Conservation (phyloP, 2,888 invertebrate genomes). For the Drepana falcataria region DNA sequence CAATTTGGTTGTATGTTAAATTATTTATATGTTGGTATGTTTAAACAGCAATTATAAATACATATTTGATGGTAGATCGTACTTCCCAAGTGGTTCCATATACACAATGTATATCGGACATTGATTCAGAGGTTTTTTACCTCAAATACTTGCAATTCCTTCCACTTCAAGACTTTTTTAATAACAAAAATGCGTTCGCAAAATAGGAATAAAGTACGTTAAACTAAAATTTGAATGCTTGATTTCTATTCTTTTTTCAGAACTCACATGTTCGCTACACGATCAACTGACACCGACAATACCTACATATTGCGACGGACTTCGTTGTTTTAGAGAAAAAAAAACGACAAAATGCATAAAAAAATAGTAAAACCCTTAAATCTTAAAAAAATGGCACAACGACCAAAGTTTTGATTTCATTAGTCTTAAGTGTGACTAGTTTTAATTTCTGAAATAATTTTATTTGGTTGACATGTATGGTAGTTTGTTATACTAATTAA, state of each 20-base stretch:
- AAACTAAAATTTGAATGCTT: too few species aligned
- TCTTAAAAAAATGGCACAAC: conserved; percentile 77
- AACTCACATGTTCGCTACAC: conserved; percentile 30
- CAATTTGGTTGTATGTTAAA: too few species aligned
- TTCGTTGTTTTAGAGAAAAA: conserved; percentile 34
- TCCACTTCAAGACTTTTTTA: too few species aligned
- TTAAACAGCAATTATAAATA: too few species aligned
- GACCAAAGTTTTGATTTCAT: conserved; percentile 69
- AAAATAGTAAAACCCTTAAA: conserved; percentile 68
- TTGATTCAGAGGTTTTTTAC: too few species aligned
- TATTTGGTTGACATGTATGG: conserved; percentile 25
- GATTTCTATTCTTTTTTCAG: conserved; percentile 32
- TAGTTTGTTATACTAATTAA: conserved; percentile 17
- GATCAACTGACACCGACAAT: conserved; percentile 74
- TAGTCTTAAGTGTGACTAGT: conserved; percentile 64
- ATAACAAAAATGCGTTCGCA: too few species aligned
- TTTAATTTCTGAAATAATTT: conserved; percentile 28
- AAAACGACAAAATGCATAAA: conserved; percentile 44
- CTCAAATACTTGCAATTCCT: too few species aligned
- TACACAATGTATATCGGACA: too few species aligned
- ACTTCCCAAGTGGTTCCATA: too few species aligned
- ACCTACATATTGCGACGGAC: conserved; percentile 45
- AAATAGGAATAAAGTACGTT: too few species aligned
- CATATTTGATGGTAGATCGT: too few species aligned
- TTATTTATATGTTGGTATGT: too few species aligned